Percentiles rank a stretch among this genome's conserved stretches.
phyloP scores from a whole-genome alignment of 2,888 invertebrate genomes.

The Gastracanthus pulcherrimus region DNA sequence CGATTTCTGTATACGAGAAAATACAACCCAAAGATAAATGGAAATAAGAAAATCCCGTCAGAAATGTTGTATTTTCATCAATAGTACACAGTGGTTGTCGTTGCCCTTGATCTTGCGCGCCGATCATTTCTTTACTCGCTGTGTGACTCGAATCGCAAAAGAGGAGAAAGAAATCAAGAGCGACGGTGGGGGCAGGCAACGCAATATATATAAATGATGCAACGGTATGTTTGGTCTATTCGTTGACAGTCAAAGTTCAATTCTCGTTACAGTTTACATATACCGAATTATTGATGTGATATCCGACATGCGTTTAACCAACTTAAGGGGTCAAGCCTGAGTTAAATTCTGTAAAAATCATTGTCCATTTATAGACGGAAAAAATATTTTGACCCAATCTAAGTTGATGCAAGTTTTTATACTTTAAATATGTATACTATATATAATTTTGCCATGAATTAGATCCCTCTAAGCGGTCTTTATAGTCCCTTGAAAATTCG shows the following conservation, averaged over 20 bases:
- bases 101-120: conserved; percentile 24
- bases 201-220: neutral
- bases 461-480: too few relatives aligned
- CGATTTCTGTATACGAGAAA: too few relatives aligned
- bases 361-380: too few relatives aligned
- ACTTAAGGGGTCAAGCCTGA: neutral
- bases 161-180: neutral
- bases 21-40: neutral
- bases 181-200: neutral
- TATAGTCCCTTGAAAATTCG: too few relatives aligned
- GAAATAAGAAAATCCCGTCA: neutral
- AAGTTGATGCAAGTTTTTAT: too few relatives aligned
- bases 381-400: too few relatives aligned
- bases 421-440: too few relatives aligned
- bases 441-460: too few relatives aligned
- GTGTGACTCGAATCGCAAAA: neutral
- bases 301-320: neutral
- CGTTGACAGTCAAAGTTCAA: conserved; percentile 12
- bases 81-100: neutral
- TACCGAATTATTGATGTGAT: too few relatives aligned
- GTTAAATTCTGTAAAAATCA: too few relatives aligned
- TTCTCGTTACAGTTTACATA: neutral
- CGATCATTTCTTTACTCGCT: neutral
- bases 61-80: neutral
- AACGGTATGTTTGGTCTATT: neutral